phyloP scores from a whole-genome alignment of 2,113 vertebrate genomes.

The Periophthalmodon schlosseri region DNA sequence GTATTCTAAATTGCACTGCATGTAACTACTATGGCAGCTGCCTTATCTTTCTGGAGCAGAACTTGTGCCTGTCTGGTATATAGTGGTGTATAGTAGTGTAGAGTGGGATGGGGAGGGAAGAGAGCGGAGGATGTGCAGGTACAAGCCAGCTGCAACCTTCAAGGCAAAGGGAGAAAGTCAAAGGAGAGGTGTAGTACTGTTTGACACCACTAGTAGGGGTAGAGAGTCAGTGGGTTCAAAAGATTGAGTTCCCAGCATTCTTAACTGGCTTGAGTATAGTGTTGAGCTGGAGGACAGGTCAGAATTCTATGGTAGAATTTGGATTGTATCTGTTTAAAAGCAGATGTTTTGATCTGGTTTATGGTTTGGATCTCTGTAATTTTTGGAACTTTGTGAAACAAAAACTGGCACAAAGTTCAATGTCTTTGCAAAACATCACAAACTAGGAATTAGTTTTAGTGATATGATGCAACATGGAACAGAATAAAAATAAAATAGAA shows the following conservation, averaged over 20 bases:
- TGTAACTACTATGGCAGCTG: slow-evolving; percentile 44
- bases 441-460: too few relatives aligned
- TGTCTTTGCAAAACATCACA: too few relatives aligned
- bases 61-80: slow-evolving; percentile 31
- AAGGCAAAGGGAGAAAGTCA: not conserved
- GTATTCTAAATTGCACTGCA: slow-evolving; percentile 73
- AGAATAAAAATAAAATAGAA: too few relatives aligned
- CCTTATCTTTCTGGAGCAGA: slow-evolving; percentile 59
- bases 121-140: slow-evolving; percentile 37
- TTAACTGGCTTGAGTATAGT: too few relatives aligned
- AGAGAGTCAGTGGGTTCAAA: not conserved
- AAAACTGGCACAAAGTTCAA: too few relatives aligned
- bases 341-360: too few relatives aligned
- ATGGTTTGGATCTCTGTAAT: too few relatives aligned
- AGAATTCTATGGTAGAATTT: too few relatives aligned
- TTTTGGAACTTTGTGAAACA: too few relatives aligned
- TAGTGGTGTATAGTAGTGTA: slow-evolving; percentile 8
- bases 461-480: too few relatives aligned
- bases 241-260: not conserved
- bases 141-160: not conserved
- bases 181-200: not conserved
- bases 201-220: not conserved
- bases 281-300: too few relatives aligned
- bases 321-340: too few relatives aligned
- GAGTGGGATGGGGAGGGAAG: not conserved